Conservation (phyloP, 2,797 vertebrate species). For the Onychomys leucogaster region DNA sequence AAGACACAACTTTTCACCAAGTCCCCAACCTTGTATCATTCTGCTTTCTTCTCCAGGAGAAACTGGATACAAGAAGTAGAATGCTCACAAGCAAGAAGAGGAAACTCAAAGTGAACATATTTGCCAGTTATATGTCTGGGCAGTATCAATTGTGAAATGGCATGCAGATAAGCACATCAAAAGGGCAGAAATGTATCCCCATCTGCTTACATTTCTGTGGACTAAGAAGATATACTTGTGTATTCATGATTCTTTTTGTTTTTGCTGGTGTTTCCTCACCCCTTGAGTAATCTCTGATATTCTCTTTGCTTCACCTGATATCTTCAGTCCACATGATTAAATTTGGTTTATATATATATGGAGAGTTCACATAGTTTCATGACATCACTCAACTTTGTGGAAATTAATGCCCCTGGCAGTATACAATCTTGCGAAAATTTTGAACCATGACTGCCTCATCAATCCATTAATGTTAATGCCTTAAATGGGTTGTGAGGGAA, state of each 20-base stretch:
- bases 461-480: neutral
- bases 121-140: too few relatives aligned
- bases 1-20: neutral
- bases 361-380: too few relatives aligned
- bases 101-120: too few relatives aligned
- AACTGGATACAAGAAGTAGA: too few relatives aligned
- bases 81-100: too few relatives aligned
- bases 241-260: neutral
- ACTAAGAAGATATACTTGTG: neutral
- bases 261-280: neutral
- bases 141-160: accelerated
- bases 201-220: neutral
- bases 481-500: neutral
- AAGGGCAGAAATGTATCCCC: accelerated
- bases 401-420: neutral
- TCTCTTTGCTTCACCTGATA: neutral
- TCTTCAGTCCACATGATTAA: too few relatives aligned
- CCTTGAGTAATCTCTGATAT: neutral
- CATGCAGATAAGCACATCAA: neutral
- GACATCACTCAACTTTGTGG: neutral
- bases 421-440: neutral
- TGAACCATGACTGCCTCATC: accelerated
- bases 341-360: too few relatives aligned
- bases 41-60: too few relatives aligned
- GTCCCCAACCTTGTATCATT: too few relatives aligned